Evolutionary conservation across 2,113 vertebrate species (phyloP).

Genomic region (Stomatorhinus ivindoensis): DNA sequence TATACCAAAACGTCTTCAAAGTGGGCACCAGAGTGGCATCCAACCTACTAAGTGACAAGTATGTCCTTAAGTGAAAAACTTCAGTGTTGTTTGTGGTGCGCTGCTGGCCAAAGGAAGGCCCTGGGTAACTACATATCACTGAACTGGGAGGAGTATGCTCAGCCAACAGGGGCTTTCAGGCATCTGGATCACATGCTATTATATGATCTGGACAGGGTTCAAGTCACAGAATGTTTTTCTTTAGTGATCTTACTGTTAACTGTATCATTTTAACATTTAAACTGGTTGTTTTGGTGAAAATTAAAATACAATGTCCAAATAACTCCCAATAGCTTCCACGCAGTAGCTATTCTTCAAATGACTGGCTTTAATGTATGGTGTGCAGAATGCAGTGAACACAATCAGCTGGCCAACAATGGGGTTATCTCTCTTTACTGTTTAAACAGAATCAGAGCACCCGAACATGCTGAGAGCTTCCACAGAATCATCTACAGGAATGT

Average conservation of each 20-base stretch:
- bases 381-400: background rate
- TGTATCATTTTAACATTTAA: background rate
- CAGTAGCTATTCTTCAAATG: background rate
- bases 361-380: background rate
- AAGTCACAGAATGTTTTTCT: background rate
- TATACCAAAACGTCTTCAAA: background rate
- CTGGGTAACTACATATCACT: background rate
- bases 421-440: background rate
- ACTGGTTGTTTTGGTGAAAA: background rate
- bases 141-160: background rate
- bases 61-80: background rate
- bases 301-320: background rate
- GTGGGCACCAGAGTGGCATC: background rate
- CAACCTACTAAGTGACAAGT: background rate
- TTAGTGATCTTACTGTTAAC: background rate
- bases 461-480: background rate
- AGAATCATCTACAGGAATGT: background rate
- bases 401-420: background rate
- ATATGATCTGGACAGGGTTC: background rate
- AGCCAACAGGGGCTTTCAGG: background rate
- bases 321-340: background rate
- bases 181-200: background rate
- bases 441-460: background rate
- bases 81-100: background rate
- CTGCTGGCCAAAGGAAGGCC: background rate